Evolutionary conservation across 2,113 vertebrate species (phyloP).

Genomic region (Chamaetylas fuelleborni): DNA sequence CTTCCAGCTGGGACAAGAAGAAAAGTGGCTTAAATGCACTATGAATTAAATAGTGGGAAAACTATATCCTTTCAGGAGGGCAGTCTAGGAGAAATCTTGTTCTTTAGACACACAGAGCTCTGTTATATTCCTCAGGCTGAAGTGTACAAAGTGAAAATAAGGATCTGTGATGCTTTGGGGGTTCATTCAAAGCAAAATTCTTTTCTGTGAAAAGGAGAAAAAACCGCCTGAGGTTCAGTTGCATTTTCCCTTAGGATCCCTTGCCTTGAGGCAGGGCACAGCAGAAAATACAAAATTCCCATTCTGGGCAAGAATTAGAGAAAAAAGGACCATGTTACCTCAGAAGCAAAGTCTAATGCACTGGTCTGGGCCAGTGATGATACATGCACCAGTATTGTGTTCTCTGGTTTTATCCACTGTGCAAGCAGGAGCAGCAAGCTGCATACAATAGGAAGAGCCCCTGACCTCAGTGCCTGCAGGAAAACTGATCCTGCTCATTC

Average conservation of each 20-base stretch:
- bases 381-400: rapidly evolving
- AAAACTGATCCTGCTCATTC: background rate
- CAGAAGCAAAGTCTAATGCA: background rate
- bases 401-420: background rate
- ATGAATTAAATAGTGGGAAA: background rate
- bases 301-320: background rate
- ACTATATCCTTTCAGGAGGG: background rate
- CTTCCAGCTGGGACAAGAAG: constrained; percentile 20
- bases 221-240: background rate
- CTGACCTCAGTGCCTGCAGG: background rate
- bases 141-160: background rate
- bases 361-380: background rate
- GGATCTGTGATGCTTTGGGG: background rate
- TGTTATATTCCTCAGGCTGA: background rate
- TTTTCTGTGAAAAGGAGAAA: background rate
- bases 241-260: rapidly evolving
- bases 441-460: background rate
- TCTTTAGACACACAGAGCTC: background rate
- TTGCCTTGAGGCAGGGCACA: background rate
- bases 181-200: background rate
- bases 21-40: background rate
- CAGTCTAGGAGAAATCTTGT: background rate
- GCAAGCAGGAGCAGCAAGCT: background rate
- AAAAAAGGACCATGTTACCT: background rate
- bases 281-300: background rate